phyloP scores from a whole-genome alignment of 2,797 vertebrate genomes.

The Syndactyla subalaris region DNA sequence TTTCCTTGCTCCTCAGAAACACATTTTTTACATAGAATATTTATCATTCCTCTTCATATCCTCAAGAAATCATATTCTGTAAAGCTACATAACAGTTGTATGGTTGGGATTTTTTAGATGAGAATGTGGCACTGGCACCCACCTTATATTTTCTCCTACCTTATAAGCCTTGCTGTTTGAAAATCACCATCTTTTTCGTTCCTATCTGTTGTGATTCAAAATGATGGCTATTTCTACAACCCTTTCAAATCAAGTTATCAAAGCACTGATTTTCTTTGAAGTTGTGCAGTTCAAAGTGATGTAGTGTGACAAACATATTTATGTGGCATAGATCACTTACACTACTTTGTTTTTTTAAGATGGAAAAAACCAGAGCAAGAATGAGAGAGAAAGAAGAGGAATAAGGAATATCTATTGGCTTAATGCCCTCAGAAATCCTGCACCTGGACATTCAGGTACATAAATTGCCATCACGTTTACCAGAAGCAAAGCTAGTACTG shows the following conservation, averaged over 20 bases:
- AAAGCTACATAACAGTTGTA: not conserved
- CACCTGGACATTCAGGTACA: not conserved
- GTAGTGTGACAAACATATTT: constrained; percentile 69
- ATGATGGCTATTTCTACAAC: constrained; percentile 67
- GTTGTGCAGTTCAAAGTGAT: constrained; percentile 83
- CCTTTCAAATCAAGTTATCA: constrained; percentile 78
- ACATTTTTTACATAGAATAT: not conserved
- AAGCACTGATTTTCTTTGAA: constrained; percentile 87
- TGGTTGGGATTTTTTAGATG: not conserved
- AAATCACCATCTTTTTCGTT: constrained; percentile 38
- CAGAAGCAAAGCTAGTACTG: not conserved
- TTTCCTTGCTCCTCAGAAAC: not conserved
- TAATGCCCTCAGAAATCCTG: not conserved
- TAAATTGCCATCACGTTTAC: not conserved
- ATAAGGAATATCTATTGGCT: not conserved
- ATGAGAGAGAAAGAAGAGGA: not conserved
- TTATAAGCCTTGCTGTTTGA: constrained; percentile 29
- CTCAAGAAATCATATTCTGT: not conserved
- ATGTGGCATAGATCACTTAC: constrained; percentile 78
- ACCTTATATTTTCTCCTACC: not conserved
- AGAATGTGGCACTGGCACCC: not conserved
- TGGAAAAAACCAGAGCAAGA: not conserved
- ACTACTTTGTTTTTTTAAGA: constrained; percentile 65
- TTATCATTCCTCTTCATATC: not conserved
- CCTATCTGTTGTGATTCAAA: constrained; percentile 63